phyloP scores from a whole-genome alignment of 2,797 vertebrate genomes.

The Coregonus ussuriensis region DNA sequence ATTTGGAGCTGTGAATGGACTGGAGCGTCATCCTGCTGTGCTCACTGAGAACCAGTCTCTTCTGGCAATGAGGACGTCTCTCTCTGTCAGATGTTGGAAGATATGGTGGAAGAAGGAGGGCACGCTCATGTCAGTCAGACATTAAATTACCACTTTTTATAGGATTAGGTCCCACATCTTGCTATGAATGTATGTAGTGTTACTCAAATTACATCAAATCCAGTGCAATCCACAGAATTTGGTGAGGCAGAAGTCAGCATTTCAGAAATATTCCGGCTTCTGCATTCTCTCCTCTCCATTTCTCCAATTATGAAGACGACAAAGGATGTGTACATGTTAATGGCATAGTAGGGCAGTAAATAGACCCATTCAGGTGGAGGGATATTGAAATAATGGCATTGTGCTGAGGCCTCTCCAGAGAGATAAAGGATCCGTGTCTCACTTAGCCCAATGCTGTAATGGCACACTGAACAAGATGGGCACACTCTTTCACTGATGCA shows the following conservation, averaged over 20 bases:
- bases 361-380: not conserved
- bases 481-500: slow-evolving; percentile 12
- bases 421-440: slow-evolving; percentile 12
- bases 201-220: not conserved
- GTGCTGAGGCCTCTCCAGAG: not conserved
- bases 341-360: not conserved
- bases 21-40: not conserved
- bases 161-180: not conserved
- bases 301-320: not conserved
- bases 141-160: not conserved
- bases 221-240: not conserved
- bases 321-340: not conserved
- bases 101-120: not conserved
- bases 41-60: not conserved
- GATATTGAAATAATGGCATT: not conserved
- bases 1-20: not conserved
- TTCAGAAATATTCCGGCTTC: not conserved
- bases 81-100: not conserved
- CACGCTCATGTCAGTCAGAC: not conserved
- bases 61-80: not conserved
- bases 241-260: slow-evolving; percentile 1
- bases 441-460: not conserved
- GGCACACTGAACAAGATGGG: slow-evolving; percentile 28
- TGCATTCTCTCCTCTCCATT: not conserved
- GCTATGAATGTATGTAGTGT: not conserved